phyloP scores from a whole-genome alignment of 30 jellyfish, hydroid and myxozoan genomes.

The Aurelia sp. region DNA sequence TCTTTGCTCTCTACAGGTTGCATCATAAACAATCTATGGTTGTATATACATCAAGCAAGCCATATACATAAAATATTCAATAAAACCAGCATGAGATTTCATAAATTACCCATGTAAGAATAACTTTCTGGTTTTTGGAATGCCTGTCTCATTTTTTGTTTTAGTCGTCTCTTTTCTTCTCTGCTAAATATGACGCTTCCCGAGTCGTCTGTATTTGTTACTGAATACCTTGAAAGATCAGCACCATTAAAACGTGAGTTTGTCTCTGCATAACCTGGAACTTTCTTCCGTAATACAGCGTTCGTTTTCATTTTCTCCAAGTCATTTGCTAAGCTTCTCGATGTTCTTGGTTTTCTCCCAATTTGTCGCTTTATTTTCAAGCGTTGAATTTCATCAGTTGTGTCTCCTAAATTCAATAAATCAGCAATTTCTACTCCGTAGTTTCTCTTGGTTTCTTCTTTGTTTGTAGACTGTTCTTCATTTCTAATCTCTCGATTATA shows the following conservation, averaged over 20 bases:
- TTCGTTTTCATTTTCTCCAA: neutral
- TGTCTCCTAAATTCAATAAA: conserved; percentile 16
- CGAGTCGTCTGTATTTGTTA: conserved; percentile 1
- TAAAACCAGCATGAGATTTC: neutral
- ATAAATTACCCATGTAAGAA: conserved; percentile 67
- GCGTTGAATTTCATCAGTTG: neutral
- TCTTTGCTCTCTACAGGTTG: neutral
- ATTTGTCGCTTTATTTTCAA: neutral
- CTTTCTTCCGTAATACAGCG: neutral
- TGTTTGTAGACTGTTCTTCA: neutral
- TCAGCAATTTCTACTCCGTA: neutral
- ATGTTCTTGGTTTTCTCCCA: neutral
- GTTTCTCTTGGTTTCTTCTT: conserved; percentile 4
- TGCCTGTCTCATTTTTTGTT: conserved; percentile 72
- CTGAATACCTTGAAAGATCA: neutral
- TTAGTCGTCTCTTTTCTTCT: conserved; percentile 72
- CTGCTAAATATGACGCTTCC: conserved; percentile 52
- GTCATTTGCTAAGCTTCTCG: conserved; percentile 22
- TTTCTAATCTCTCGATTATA: conserved; percentile 8
- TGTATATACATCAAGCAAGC: neutral
- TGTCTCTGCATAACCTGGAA: neutral
- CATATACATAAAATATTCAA: neutral
- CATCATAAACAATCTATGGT: neutral
- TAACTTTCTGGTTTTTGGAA: conserved; percentile 60
- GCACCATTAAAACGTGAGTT: conserved; percentile 7